Base-by-base conservation (phyloP, 2,888 invertebrate species). In the Artemia sp. region DNA sequence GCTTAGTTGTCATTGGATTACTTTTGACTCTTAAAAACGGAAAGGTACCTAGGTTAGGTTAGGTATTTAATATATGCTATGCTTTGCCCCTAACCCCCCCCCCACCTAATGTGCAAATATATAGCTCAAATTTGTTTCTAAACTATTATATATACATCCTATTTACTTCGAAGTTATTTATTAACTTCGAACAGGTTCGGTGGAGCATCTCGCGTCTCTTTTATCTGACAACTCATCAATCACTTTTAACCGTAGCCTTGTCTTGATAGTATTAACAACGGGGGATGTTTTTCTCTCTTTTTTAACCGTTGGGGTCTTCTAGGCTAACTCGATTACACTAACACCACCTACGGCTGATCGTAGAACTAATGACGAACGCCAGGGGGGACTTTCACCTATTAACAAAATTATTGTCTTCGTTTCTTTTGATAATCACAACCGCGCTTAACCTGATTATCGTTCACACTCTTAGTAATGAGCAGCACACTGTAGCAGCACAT, bases 401-500 rank as follows among this genome's bases (percentile, higher is more conserved):
- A 58, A 58, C 64, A 19, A 24, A 58, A 58, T 58, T 58, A 58
- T 58, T n/a, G 64, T 58, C 64, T 12, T 58, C 11, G 64, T 58
- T 58, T 58, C 64, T 58, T 58, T 58, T 58, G 64, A 58, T 10
- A 58, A 58, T 58, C 64, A 58, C 64, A 58, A 58, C 64, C 64
- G 24, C 64, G 64, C 64, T 58, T 58, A 58, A 58, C 64, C 64
- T 58, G 64, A 58, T 58, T 58, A 58, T 58, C 64, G n/a, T 58
- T 58, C 64, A 58, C 64, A 58, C 64, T 58, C 24, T 24, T 24
- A n/a, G 64, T 58, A 58, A 58, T 58, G 64, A 58, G 64, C n/a
- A n/a, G n/a, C n/a, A n/a, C n/a, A n/a, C n/a, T n/a, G n/a, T n/a
- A n/a, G n/a, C n/a, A n/a, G n/a, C n/a, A n/a, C n/a, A n/a, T n/a